Percentiles rank a stretch among this genome's conserved stretches.
Conservation (phyloP, 1,140 invertebrate genomes). For the Penaeus vannamei region DNA sequence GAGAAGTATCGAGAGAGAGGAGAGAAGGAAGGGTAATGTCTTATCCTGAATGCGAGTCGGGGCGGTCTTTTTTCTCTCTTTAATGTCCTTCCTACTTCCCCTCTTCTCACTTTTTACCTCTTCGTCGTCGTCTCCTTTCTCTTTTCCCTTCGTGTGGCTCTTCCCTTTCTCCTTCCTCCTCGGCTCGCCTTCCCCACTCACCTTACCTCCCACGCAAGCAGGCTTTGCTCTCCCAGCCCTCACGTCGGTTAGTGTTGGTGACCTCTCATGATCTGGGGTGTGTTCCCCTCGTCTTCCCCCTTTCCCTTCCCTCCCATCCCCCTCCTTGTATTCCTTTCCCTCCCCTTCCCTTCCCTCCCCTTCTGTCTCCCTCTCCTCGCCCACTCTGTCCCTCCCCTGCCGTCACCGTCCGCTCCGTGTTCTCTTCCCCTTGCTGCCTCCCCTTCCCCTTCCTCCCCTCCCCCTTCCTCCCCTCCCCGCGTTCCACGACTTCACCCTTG, state of each 20-base stretch:
- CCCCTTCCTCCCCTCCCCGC: neutral
- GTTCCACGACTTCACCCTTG: neutral
- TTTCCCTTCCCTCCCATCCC: neutral
- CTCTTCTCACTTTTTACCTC: neutral
- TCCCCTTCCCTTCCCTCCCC: neutral
- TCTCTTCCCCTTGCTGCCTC: neutral
- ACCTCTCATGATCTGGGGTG: too few species aligned
- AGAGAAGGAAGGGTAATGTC: neutral
- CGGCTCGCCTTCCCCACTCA: neutral
- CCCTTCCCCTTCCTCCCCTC: neutral
- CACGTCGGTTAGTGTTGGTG: too few species aligned
- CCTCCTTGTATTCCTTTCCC: neutral
- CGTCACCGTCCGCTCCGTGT: neutral
- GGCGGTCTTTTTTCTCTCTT: neutral
- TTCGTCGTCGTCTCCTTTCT: neutral
- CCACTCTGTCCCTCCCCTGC: neutral
- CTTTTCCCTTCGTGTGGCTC: too few species aligned
- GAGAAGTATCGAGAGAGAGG: neutral
- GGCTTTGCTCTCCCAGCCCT: too few species aligned
- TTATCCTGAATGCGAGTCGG: neutral
- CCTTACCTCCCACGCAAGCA: neutral
- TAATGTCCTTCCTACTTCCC: neutral
- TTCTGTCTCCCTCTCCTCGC: neutral
- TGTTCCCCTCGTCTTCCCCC: conserved; percentile 2
- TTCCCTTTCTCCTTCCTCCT: neutral